Conservation (phyloP, 2,797 vertebrate genomes). For the Cynopterus sphinx region DNA sequence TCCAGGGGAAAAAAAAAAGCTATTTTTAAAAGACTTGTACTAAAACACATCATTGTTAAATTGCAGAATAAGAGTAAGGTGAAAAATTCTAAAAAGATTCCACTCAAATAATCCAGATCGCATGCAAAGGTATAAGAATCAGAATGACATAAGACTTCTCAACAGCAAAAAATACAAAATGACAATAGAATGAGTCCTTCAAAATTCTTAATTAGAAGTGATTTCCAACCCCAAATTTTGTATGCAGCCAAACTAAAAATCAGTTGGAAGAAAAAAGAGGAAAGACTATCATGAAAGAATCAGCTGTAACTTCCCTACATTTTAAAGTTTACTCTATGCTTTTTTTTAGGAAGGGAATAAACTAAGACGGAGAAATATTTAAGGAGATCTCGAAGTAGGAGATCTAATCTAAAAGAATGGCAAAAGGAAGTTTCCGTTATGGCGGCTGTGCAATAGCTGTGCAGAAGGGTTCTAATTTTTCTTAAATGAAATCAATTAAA, state of each 20-base stretch:
- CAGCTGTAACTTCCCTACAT: background rate
- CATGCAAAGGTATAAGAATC: background rate
- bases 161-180: background rate
- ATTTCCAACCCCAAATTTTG: slow-evolving; percentile 18
- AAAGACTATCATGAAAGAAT: background rate
- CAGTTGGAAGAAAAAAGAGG: background rate
- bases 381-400: background rate
- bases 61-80: slow-evolving; percentile 4
- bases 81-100: background rate
- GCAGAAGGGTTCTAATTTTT: background rate
- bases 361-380: background rate
- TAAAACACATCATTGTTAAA: background rate
- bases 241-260: background rate
- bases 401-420: background rate
- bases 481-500: background rate
- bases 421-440: background rate
- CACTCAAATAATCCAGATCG: background rate
- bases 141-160: background rate
- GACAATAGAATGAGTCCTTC: background rate
- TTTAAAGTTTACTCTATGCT: background rate
- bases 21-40: background rate
- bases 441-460: background rate
- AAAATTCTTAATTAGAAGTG: background rate
- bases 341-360: background rate
- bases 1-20: background rate